Percentiles rank a stretch among this genome's conserved stretches.
Conservation (phyloP, 2,113 vertebrate species). For the Riparia riparia region DNA sequence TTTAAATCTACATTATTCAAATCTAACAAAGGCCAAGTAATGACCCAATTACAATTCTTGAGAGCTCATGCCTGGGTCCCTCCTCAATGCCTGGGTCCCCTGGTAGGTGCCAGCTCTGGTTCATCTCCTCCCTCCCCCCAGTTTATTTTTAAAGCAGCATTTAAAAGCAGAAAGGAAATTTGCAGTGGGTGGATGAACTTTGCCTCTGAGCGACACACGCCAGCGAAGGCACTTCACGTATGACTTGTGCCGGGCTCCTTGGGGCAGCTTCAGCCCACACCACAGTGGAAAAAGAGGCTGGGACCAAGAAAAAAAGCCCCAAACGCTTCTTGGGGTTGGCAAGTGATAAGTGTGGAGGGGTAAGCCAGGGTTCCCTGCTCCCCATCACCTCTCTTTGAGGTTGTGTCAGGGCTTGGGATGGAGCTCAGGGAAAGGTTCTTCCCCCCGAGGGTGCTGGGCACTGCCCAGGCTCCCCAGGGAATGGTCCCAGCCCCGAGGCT, state of each 20-base stretch:
- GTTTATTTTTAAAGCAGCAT: constrained; percentile 36
- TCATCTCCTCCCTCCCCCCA: not conserved
- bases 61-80: not conserved
- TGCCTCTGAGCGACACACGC: not conserved
- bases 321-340: not conserved
- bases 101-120: not conserved
- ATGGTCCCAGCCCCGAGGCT: not conserved
- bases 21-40: constrained; percentile 39
- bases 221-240: not conserved
- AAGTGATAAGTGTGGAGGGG: not conserved
- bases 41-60: constrained; percentile 4
- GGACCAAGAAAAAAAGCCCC: not conserved
- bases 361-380: not conserved
- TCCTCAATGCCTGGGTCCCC: not conserved
- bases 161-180: constrained; percentile 62
- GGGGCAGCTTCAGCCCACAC: constrained; percentile 10
- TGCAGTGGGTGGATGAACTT: constrained; percentile 62
- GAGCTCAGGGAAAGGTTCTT: not conserved
- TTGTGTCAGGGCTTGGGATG: not conserved
- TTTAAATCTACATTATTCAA: constrained; percentile 48
- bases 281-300: constrained; percentile 21
- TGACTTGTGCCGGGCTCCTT: not conserved
- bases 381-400: not conserved
- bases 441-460: not conserved
- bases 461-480: not conserved